Conservation (phyloP, 2,113 vertebrate species). For the Tachycineta bicolor region DNA sequence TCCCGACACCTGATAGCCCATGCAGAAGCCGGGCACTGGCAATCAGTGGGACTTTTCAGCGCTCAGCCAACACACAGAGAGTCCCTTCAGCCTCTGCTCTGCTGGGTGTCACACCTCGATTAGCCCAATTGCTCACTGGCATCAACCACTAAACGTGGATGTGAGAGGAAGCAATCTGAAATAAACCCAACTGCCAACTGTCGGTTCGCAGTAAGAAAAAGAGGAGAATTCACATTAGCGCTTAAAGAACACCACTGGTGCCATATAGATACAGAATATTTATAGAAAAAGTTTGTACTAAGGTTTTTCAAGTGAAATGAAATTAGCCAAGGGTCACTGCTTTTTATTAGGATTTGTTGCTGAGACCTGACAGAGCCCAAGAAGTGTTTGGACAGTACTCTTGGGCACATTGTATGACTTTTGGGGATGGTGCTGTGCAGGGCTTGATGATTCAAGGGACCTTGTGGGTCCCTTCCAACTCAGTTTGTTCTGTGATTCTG, state of each 20-base stretch:
- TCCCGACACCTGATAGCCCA: neutral
- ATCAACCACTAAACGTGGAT: neutral
- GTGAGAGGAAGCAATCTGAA: neutral
- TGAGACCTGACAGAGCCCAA: neutral
- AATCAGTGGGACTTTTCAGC: neutral
- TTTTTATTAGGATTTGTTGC: neutral
- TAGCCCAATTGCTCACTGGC: neutral
- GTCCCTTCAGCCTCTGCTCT: conserved; percentile 21
- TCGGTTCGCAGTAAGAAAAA: neutral
- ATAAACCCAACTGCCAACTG: neutral
- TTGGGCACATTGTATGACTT: fast-evolving
- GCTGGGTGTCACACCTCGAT: conserved; percentile 10
- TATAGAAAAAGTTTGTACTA: neutral
- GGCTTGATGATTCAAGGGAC: too few species aligned
- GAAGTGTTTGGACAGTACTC: neutral
- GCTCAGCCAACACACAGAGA: neutral
- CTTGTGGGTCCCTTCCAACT: neutral
- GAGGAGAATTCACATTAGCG: neutral
- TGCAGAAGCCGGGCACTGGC: neutral
- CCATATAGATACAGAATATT: neutral
- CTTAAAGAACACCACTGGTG: neutral
- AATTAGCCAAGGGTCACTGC: neutral
- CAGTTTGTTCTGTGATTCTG: neutral
- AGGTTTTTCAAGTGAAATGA: neutral
- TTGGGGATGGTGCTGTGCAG: neutral